phyloP scores from a whole-genome alignment of 2,113 vertebrate species.

The Ceyx melanurus region DNA sequence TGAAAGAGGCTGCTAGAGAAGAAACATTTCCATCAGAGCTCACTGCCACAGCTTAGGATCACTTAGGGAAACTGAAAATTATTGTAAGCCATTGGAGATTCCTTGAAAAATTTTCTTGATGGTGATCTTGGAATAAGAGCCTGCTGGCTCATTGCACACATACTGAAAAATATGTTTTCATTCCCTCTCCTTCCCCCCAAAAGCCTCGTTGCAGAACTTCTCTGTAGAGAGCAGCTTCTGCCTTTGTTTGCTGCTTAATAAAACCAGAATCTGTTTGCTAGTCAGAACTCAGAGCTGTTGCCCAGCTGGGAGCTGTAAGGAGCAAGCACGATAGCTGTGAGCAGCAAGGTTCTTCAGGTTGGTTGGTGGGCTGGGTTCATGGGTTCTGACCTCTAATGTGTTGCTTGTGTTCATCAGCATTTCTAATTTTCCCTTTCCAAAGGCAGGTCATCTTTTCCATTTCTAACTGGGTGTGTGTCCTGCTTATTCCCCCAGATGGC shows the following conservation, averaged over 20 bases:
- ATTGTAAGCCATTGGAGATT: neutral
- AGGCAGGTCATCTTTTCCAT: neutral
- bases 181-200: neutral
- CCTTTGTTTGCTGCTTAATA: neutral
- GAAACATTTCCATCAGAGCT: neutral
- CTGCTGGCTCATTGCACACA: neutral
- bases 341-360: neutral
- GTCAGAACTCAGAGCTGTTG: neutral
- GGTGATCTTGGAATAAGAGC: neutral
- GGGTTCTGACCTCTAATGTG: neutral
- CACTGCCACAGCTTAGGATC: no score
- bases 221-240: neutral
- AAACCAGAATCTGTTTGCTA: neutral
- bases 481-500: neutral
- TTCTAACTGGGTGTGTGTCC: neutral
- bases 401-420: neutral
- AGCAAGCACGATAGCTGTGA: no score
- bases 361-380: neutral
- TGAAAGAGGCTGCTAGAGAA: neutral
- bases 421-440: neutral
- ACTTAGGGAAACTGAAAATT: neutral
- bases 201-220: neutral
- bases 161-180: conserved; percentile 12
- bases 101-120: neutral
- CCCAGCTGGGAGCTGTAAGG: neutral